phyloP scores from a whole-genome alignment of 1,140 invertebrate species.

The Drosophila sp. region DNA sequence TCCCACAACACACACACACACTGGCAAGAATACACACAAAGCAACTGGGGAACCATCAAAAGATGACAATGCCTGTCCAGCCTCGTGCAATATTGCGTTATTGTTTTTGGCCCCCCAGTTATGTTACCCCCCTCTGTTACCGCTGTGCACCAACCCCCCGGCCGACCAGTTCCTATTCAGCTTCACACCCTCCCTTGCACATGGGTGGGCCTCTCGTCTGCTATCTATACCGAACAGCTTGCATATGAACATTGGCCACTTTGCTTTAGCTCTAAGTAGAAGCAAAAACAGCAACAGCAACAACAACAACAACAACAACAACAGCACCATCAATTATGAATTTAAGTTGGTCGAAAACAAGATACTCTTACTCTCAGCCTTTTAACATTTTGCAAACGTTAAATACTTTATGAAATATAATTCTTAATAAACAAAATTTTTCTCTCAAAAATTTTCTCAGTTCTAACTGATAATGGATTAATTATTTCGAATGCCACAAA shows the following conservation, averaged over 20 bases:
- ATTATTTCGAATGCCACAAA: too few species aligned
- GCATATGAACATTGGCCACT: conserved; percentile 50
- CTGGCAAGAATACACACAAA: too few species aligned
- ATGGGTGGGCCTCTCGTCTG: conserved; percentile 21
- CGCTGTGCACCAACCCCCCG: neutral
- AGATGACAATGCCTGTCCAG: conserved; percentile 50
- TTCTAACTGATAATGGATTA: too few species aligned
- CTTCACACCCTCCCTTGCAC: neutral
- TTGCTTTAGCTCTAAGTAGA: conserved; percentile 11
- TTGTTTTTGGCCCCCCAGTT: conserved; percentile 42
- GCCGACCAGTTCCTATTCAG: neutral
- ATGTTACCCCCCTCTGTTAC: neutral
- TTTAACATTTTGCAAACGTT: too few species aligned
- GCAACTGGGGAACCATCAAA: conserved; percentile 40
- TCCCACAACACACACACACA: conserved; percentile 10
- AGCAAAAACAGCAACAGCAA: conserved; percentile 5
- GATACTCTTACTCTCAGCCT: neutral
- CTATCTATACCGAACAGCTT: conserved; percentile 66
- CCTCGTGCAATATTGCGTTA: conserved; percentile 59
- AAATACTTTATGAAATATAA: too few species aligned
- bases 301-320: neutral
- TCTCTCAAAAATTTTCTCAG: too few species aligned
- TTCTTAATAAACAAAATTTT: too few species aligned
- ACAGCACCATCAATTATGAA: neutral
- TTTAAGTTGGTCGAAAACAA: neutral